Evolutionary conservation across 2,797 vertebrate species (phyloP).

Genomic region (Coreius guichenoti): DNA sequence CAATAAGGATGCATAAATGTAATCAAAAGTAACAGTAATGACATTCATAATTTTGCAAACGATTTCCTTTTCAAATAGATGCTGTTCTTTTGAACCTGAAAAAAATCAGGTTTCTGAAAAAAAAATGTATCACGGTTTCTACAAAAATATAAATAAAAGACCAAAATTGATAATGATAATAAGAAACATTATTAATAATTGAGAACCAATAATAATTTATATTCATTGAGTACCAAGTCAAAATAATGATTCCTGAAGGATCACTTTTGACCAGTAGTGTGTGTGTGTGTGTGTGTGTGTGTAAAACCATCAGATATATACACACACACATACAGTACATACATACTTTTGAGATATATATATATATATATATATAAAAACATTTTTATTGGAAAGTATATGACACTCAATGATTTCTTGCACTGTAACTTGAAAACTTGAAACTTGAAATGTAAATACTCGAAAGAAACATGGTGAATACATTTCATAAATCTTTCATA

Average conservation of each 20-base stretch:
- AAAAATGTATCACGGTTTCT: not conserved
- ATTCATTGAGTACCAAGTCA: not conserved
- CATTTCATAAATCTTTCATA: conserved; percentile 11
- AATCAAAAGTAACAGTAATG: not conserved
- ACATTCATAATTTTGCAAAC: no score
- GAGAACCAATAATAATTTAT: not conserved
- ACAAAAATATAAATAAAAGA: not conserved
- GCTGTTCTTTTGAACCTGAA: not conserved
- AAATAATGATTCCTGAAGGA: not conserved
- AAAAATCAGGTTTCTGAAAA: no score
- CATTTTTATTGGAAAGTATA: not conserved
- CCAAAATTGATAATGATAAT: not conserved
- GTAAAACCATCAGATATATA: not conserved
- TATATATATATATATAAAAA: not conserved
- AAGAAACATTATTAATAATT: not conserved
- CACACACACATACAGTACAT: no score
- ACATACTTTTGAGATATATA: no score
- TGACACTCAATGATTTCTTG: not conserved
- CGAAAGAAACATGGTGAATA: conserved; percentile 3
- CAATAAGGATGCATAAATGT: not conserved
- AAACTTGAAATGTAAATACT: not conserved
- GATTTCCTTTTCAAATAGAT: no score
- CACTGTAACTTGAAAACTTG: not conserved
- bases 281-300: no score
- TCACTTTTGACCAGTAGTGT: not conserved